Base-by-base conservation (phyloP, 2,888 invertebrate species). In the Eilema depressum region DNA sequence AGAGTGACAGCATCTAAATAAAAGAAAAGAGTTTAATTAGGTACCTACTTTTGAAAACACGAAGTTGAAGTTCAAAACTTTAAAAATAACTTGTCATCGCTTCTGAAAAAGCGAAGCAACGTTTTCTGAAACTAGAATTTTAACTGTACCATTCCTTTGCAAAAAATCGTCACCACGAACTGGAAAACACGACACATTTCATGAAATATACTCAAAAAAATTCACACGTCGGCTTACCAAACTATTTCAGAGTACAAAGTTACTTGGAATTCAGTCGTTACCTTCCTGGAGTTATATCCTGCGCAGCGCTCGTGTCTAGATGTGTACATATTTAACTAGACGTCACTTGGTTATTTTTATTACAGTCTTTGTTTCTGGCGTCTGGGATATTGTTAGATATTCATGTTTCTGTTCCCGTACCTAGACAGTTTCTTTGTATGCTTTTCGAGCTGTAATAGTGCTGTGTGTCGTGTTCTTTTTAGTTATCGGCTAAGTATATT, bases 291-390 rank as follows among this genome's bases (percentile, higher is more conserved):
- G 80, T 80, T 83, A 86, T 57, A 68, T 65, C 28, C 33, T 23
- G 70, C 71, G 61, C 74, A 75, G 70, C 56, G 57, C 66, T 70
- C 68, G 64, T 70, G 75, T 69, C 69, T 71, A 57, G 56, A 72
- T 76, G 75, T 80, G 76, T 83, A 83, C 81, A 83, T 85, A 83
- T 85, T 84, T 82, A 85, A 83, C 78, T 75, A 81, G 80, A 75
- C 79, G 72, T 81, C 68, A 70, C 73, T 75, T 75, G 37, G 63
- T 72, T 78, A 64, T 70, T 79, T 80, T 79, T 78, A 75, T 69
- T 64, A 59, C 59, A 64, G 63, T 59, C 28, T 69, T 69, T 47
- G 28, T 41, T 69, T 30, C 20, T 63, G 33, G 37, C 20, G 25
- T 56, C 37, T n/a, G 14, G 10, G 41, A 68, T 68, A 37, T 69